A percentile compares a stretch with the other conserved stretches of the same genome.
Conservation (phyloP, 2,888 invertebrate genomes). For the Drosophila sordidula region DNA sequence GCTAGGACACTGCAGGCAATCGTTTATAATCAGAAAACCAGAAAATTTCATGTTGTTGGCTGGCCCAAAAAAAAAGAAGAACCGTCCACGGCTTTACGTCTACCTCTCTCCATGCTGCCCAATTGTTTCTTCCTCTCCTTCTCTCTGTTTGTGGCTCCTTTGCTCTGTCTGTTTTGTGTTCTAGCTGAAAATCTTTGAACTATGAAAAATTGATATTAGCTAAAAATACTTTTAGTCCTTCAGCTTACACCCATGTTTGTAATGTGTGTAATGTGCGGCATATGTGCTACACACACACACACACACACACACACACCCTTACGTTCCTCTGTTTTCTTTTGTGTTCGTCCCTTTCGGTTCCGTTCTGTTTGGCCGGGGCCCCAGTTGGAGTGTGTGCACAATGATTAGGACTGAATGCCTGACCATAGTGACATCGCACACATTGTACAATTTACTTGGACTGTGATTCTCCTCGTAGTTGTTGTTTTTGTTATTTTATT, state of each 20-base stretch:
- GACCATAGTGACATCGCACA: constrained; percentile 71
- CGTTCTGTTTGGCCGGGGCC: constrained; percentile 35
- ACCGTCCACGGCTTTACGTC: constrained; percentile 45
- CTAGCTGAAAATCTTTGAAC: constrained; percentile 78
- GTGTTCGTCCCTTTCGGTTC: constrained; percentile 29
- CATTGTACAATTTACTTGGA: constrained; percentile 75
- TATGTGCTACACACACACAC: constrained; percentile 31
- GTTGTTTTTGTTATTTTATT: constrained; percentile 13
- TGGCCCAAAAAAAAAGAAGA: constrained; percentile 42
- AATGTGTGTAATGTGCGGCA: constrained; percentile 24
- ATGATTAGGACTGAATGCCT: constrained; percentile 73
- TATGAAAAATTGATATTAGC: constrained; percentile 82
- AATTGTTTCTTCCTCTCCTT: not conserved
- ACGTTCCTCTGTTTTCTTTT: constrained; percentile 44
- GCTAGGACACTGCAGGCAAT: constrained; percentile 69
- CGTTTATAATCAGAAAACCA: constrained; percentile 78
- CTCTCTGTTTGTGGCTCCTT: not conserved
- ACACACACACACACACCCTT: not conserved
- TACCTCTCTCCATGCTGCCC: constrained; percentile 5
- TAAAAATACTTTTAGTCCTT: constrained; percentile 78
- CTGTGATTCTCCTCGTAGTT: constrained; percentile 57
- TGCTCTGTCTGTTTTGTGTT: constrained; percentile 36
- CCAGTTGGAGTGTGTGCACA: constrained; percentile 74
- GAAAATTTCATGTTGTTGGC: constrained; percentile 74
- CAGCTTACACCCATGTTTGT: constrained; percentile 36